These are phyloP conservation scores for Psittacula echo DNA, from an alignment of 2,797 vertebrate genomes.

Conservation along the genomic window DNA sequence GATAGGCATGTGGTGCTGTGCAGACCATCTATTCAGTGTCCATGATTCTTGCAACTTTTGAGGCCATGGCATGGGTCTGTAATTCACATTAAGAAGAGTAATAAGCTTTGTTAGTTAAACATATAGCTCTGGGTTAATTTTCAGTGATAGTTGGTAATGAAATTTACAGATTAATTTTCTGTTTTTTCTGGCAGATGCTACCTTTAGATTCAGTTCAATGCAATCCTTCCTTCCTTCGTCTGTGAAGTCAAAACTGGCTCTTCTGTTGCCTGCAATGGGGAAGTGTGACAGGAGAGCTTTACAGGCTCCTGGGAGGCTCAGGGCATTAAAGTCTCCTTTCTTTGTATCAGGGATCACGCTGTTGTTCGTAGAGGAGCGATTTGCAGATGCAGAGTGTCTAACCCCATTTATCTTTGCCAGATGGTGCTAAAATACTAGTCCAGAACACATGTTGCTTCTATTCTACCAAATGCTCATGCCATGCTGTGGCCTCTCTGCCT, in stretches of 20 bases:
- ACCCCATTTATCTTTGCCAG: conserved; percentile 63
- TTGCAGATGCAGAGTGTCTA: conserved; percentile 47
- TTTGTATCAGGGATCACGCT: conserved; percentile 28
- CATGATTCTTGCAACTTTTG: not conserved
- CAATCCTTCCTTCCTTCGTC: not conserved
- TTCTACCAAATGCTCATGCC: conserved; percentile 57
- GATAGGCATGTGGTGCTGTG: not conserved
- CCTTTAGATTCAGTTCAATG: not conserved
- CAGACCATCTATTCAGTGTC: not conserved
- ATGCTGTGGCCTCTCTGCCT: conserved; percentile 23
- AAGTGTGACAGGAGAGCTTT: not conserved
- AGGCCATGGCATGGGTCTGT: not conserved
- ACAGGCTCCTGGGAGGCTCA: not conserved
- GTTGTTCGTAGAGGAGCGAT: not conserved
- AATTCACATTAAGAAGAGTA: not conserved
- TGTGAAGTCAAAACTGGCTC: not conserved
- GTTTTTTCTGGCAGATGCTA: not conserved
- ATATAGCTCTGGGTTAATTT: not conserved
- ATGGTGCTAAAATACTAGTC: conserved; percentile 56
- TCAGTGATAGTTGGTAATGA: not conserved
- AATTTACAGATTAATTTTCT: conserved; percentile 10
- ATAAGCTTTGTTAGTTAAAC: not conserved
- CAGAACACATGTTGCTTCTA: conserved; percentile 37
- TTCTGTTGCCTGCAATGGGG: not conserved
- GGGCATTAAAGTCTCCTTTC: not conserved